Percentiles rank a stretch among this genome's conserved stretches.
phyloP scores from a whole-genome alignment of 2,888 invertebrate genomes.

The Cynaeus angustus region DNA sequence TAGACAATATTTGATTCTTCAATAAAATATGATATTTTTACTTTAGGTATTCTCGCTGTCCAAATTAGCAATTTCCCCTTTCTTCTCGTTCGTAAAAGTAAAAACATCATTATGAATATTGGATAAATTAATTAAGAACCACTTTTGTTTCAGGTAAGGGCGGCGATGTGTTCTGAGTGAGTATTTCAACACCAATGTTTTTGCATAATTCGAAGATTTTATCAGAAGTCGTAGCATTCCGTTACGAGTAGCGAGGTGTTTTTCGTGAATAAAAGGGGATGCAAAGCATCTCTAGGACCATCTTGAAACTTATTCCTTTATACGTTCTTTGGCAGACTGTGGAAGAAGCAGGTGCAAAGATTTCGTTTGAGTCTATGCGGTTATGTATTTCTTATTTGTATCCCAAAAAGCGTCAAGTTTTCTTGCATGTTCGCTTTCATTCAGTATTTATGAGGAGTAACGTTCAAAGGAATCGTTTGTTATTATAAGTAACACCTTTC shows the following conservation, averaged over 20 bases:
- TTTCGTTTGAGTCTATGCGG: conserved; percentile 47
- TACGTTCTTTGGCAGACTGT: conserved; percentile 36
- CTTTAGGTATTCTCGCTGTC: too few species aligned
- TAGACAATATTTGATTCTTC: too few species aligned
- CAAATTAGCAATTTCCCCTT: too few species aligned
- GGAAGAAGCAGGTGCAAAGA: conserved; percentile 43
- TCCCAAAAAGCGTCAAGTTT: conserved; percentile 43
- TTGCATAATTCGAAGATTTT: conserved; percentile 35
- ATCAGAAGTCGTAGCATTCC: conserved; percentile 32
- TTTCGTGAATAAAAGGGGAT: conserved; percentile 35
- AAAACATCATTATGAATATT: too few species aligned
- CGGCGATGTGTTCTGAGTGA: conserved; percentile 11
- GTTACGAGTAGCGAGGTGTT: conserved; percentile 28
- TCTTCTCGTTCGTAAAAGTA: too few species aligned
- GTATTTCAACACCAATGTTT: conserved; percentile 3
- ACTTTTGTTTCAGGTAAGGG: conserved; percentile 39
- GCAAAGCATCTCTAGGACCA: conserved; percentile 41
- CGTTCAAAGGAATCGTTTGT: conserved; percentile 51
- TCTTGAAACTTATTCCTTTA: conserved; percentile 42
- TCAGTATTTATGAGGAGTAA: conserved; percentile 50
- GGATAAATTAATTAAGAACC: too few species aligned
- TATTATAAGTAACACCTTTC: conserved; percentile 50
- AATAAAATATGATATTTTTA: too few species aligned
- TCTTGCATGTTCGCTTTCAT: conserved; percentile 51
- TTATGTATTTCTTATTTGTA: conserved; percentile 50